Evolutionary conservation across 2,797 vertebrate species (phyloP).

Genomic region (Acrossocheilus fasciatus): DNA sequence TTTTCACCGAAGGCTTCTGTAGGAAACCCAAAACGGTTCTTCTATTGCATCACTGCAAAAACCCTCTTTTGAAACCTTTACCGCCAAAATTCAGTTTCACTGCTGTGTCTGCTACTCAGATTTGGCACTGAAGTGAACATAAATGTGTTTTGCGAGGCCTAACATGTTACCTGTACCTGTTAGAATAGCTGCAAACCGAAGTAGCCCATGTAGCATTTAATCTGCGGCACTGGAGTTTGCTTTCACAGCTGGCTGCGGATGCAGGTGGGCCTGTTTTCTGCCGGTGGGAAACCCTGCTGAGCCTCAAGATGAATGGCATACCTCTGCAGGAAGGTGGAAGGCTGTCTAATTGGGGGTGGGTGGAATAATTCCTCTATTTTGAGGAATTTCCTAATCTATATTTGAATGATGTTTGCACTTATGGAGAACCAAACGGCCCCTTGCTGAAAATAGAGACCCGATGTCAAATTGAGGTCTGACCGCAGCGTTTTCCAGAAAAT

Average conservation of each 20-base stretch:
- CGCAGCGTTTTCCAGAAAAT: conserved; percentile 48
- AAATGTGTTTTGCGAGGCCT: no score
- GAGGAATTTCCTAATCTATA: conserved; percentile 57
- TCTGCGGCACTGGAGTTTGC: conserved; percentile 44
- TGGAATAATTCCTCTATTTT: conserved; percentile 44
- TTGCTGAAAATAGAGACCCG: conserved; percentile 42
- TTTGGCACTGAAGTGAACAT: neutral
- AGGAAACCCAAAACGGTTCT: neutral
- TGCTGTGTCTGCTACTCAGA: neutral
- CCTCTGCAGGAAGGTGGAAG: conserved; percentile 41
- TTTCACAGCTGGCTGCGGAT: conserved; percentile 63
- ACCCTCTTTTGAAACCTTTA: neutral
- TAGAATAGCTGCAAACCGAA: neutral
- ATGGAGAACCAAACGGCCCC: conserved; percentile 28
- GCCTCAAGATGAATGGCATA: conserved; percentile 58
- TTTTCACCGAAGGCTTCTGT: neutral
- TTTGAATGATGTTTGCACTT: conserved; percentile 36
- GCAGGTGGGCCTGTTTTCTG: conserved; percentile 57
- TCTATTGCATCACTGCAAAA: neutral
- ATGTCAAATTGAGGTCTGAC: conserved; percentile 54
- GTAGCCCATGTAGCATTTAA: neutral
- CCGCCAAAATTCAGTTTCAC: neutral
- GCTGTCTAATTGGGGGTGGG: conserved; percentile 33
- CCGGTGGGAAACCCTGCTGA: conserved; percentile 53
- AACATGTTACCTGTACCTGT: neutral